A percentile compares a stretch with the other conserved stretches of the same genome.
These are phyloP conservation scores for Pollenia amentaria DNA, from an alignment of 2,888 invertebrate genomes.

Conservation along the genomic window DNA sequence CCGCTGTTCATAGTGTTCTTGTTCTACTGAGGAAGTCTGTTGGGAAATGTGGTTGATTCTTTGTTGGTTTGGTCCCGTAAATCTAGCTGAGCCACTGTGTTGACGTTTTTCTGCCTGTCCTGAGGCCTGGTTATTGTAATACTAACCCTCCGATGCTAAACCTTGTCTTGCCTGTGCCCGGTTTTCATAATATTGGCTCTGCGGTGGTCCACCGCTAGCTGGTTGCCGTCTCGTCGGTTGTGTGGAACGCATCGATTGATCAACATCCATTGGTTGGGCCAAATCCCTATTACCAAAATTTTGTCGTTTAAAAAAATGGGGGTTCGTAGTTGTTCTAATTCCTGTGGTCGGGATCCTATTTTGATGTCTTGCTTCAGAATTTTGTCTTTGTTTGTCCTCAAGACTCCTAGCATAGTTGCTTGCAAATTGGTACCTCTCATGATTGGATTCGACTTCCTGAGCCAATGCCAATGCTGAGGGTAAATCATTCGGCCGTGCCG, in stretches of 20 bases:
- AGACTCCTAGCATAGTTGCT: neutral
- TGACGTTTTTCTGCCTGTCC: constrained; percentile 35
- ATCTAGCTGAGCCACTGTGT: too few relatives aligned
- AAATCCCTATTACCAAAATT: neutral
- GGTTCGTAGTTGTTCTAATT: neutral
- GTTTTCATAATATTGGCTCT: constrained; percentile 25
- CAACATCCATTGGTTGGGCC: neutral
- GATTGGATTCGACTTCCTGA: too few relatives aligned
- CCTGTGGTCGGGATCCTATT: constrained; percentile 2
- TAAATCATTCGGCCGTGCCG: too few relatives aligned
- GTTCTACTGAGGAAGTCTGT: constrained; percentile 1
- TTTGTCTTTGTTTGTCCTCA: neutral
- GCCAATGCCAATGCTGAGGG: too few relatives aligned
- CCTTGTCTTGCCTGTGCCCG: neutral
- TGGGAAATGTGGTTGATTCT: constrained; percentile 54
- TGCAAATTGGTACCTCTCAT: too few relatives aligned
- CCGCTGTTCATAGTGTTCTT: constrained; percentile 11
- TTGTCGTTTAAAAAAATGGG: constrained; percentile 9
- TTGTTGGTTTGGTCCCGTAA: too few relatives aligned
- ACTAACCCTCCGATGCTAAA: too few relatives aligned
- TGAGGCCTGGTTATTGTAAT: neutral
- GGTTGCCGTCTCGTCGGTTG: constrained; percentile 8
- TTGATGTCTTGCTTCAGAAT: constrained; percentile 10
- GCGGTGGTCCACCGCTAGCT: constrained; percentile 3
- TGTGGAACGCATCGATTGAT: constrained; percentile 12